A percentile compares a stretch with the other conserved stretches of the same genome.
These are phyloP conservation scores for Pycnonotus jocosus DNA, from an alignment of 2,113 vertebrate genomes.

Conservation along the genomic window DNA sequence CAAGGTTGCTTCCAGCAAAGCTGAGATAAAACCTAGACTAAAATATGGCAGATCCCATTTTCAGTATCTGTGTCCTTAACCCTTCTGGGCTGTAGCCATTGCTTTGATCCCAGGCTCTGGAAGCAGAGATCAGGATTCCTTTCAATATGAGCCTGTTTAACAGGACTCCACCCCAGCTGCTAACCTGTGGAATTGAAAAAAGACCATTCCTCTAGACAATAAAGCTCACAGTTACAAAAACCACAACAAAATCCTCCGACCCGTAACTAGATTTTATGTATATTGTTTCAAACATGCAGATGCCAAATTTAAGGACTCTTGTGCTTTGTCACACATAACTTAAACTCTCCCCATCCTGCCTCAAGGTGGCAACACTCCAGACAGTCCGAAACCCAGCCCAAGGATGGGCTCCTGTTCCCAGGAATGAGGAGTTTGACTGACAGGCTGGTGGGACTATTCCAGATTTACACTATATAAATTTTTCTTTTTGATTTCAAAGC, in stretches of 20 bases:
- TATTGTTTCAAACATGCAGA: not conserved
- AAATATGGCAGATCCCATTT: not conserved
- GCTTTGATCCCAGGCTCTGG: not conserved
- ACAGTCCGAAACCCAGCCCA: not conserved
- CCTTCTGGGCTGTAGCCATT: not conserved
- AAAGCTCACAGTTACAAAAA: not conserved
- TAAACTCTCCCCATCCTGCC: not conserved
- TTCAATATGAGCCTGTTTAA: not conserved
- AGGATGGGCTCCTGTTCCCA: not conserved
- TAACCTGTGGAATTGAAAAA: not conserved
- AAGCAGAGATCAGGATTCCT: not conserved
- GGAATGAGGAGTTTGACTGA: not conserved
- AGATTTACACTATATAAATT: not conserved
- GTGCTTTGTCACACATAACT: not conserved
- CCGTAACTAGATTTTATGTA: not conserved
- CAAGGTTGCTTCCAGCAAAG: not conserved
- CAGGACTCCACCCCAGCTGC: not conserved
- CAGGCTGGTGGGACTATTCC: not conserved
- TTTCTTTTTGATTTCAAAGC: not conserved
- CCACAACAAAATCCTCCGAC: not conserved
- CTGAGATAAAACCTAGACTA: not conserved
- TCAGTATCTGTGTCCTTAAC: not conserved
- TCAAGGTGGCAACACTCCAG: not conserved
- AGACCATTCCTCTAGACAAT: not conserved
- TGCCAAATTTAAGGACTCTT: not conserved